Conservation (phyloP, 92 coral and sea anemone species). For the Zoanthus sansibaricus region DNA sequence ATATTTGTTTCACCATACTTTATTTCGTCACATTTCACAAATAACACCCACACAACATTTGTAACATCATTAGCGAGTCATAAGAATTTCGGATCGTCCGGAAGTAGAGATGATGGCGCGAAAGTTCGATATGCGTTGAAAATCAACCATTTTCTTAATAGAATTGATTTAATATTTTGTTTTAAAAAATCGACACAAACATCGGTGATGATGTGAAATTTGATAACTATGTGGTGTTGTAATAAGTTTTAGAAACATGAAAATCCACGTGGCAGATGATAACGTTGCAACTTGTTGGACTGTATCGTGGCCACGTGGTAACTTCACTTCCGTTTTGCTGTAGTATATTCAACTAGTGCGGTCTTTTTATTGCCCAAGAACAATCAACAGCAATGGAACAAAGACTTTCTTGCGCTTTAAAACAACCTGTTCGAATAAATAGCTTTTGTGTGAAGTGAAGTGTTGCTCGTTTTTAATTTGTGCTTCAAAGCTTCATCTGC, state of each 20-base stretch:
- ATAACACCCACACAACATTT: not conserved
- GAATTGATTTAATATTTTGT: not conserved
- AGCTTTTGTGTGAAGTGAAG: conserved; percentile 40
- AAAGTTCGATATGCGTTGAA: conserved; percentile 33
- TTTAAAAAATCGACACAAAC: not conserved
- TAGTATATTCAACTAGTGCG: conserved; percentile 39
- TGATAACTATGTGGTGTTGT: conserved; percentile 42
- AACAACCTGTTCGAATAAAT: conserved; percentile 75
- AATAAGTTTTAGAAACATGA: conserved; percentile 70
- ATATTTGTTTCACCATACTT: not conserved
- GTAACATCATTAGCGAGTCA: not conserved
- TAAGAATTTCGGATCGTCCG: conserved; percentile 26
- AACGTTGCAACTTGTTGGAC: conserved; percentile 71
- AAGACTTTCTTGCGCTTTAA: conserved; percentile 50
- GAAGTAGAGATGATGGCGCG: conserved; percentile 49
- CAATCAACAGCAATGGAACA: conserved; percentile 52
- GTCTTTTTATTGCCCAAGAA: conserved; percentile 50
- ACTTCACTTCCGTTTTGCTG: conserved; percentile 39
- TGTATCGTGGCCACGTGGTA: conserved; percentile 66
- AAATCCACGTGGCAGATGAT: conserved; percentile 84
- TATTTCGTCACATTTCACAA: not conserved
- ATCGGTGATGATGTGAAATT: not conserved
- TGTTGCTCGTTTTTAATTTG: conserved; percentile 17
- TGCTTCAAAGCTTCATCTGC: conserved; percentile 35
- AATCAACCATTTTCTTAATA: not conserved